phyloP scores from a whole-genome alignment of 1,140 invertebrate species.

The Thrips palmi region DNA sequence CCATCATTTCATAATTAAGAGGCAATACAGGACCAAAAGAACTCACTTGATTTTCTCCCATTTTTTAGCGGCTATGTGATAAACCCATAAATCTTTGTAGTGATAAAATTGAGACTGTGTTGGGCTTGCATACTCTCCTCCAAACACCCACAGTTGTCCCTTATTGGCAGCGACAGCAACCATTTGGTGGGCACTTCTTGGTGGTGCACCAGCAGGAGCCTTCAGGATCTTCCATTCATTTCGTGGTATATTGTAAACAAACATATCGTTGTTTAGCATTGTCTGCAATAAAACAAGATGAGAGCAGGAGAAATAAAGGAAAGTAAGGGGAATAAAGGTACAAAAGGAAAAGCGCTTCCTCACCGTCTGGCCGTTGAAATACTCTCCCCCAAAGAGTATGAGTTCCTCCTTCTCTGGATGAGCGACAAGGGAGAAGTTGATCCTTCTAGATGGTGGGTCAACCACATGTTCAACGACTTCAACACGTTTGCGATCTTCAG shows the following conservation, averaged over 20 bases:
- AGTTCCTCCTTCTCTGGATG: conserved; percentile 80
- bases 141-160: conserved; percentile 72
- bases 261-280: conserved; percentile 65
- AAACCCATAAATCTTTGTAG: conserved; percentile 84
- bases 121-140: conserved; percentile 80
- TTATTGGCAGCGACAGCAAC: conserved; percentile 47
- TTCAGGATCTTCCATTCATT: conserved; percentile 64
- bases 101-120: conserved; percentile 86
- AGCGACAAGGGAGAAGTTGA: conserved; percentile 58
- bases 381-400: conserved; percentile 83
- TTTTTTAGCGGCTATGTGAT: conserved; percentile 51
- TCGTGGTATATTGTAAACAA: conserved; percentile 63
- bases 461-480: conserved; percentile 52
- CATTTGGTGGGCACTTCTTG: conserved; percentile 73
- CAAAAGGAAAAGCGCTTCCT: conserved; percentile 11
- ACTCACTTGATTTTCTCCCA: conserved; percentile 71
- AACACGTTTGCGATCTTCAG: conserved; percentile 48
- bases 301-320: conserved; percentile 1
- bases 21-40: too few relatives aligned
- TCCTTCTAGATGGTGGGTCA: conserved; percentile 47
- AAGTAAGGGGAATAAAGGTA: background rate
- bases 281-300: conserved; percentile 38
- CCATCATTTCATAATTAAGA: background rate
- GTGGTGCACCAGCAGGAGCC: conserved; percentile 62
- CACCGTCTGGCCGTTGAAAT: conserved; percentile 76